Percentiles rank a stretch among this genome's conserved stretches.
Conservation (phyloP, 2,113 vertebrate genomes). For the Lathamus discolor region DNA sequence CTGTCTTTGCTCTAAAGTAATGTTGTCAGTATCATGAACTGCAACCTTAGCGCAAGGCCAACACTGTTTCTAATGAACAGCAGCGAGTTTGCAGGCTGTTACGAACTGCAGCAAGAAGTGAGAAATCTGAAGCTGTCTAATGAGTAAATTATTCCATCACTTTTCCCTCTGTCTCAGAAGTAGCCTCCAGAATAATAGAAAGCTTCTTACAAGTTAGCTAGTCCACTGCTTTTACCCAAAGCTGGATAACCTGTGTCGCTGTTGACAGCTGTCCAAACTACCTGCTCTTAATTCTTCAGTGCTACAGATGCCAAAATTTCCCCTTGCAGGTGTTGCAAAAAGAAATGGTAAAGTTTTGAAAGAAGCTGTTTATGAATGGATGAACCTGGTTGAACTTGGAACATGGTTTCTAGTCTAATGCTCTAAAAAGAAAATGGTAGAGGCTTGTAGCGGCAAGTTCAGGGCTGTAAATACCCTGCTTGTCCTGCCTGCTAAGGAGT, state of each 20-base stretch:
- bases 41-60: neutral
- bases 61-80: neutral
- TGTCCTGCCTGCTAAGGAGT: neutral
- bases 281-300: neutral
- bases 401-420: neutral
- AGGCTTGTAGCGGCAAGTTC: neutral
- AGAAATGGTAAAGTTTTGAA: neutral
- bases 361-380: neutral
- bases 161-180: neutral
- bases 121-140: neutral
- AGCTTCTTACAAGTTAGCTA: neutral
- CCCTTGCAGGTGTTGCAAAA: neutral
- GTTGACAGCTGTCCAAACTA: neutral
- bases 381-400: neutral
- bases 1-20: neutral
- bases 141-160: neutral
- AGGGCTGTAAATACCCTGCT: neutral
- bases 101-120: neutral
- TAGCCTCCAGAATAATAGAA: neutral
- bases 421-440: neutral
- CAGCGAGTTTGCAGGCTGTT: neutral
- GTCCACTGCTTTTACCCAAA: neutral
- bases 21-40: neutral
- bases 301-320: neutral
- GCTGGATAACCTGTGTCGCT: neutral